These are phyloP conservation scores for Ectropis grisescens DNA, from an alignment of 1,140 invertebrate genomes.

Conservation along the genomic window DNA sequence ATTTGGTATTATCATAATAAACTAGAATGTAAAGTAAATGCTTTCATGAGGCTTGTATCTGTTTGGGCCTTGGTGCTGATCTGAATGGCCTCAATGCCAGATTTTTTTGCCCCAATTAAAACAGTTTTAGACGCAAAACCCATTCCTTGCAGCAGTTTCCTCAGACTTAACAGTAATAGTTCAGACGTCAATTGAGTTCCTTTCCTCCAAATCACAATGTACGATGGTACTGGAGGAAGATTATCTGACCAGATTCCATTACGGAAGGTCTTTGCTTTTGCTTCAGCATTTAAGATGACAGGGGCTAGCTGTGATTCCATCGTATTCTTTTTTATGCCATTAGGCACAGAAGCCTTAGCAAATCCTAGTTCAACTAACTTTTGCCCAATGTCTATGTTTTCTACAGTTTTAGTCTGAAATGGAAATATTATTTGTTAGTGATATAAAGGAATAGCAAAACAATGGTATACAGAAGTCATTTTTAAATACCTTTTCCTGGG, in stretches of 20 bases:
- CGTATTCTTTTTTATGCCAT: slow-evolving; percentile 42
- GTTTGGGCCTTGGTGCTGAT: slow-evolving; percentile 21
- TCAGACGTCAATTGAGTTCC: slow-evolving; percentile 28
- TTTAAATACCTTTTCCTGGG: too few species aligned
- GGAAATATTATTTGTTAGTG: too few species aligned
- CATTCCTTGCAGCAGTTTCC: slow-evolving; percentile 30
- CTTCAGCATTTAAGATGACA: slow-evolving; percentile 42
- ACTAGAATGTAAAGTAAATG: slow-evolving; percentile 29
- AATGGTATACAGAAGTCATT: too few species aligned
- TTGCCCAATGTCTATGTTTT: slow-evolving; percentile 52
- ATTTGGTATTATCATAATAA: slow-evolving; percentile 26
- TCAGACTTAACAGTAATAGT: slow-evolving; percentile 24
- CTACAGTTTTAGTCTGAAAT: slow-evolving; percentile 42
- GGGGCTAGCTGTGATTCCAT: slow-evolving; percentile 50
- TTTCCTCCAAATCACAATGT: slow-evolving; percentile 50
- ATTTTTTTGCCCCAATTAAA: slow-evolving; percentile 42
- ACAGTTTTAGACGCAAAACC: slow-evolving; percentile 30
- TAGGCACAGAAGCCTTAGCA: slow-evolving; percentile 46
- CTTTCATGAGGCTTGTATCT: slow-evolving; percentile 42
- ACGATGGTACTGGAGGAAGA: slow-evolving; percentile 41
- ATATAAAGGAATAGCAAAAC: slow-evolving; percentile 2
- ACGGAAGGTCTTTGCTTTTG: slow-evolving; percentile 37
- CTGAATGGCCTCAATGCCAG: slow-evolving; percentile 35
- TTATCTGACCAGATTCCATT: slow-evolving; percentile 55
- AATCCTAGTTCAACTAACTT: slow-evolving; percentile 57